Evolutionary conservation across 2,113 vertebrate genomes (phyloP), one percentile per base, ranked within the genome.

Genomic region (Hiodon alosoides): DNA sequence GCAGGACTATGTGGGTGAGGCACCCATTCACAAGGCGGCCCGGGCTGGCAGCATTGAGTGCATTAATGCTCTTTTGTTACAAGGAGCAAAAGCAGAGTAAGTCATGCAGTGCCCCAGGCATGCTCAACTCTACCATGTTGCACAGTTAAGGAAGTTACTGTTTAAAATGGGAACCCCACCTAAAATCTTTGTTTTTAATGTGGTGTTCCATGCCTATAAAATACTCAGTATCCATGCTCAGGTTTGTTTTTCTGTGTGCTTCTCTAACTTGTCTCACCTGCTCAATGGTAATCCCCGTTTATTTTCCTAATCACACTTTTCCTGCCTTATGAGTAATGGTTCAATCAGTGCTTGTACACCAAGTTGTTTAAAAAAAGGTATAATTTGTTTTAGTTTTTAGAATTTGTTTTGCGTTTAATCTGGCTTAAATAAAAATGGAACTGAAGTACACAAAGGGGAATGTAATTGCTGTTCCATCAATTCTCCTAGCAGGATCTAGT

Each of bases 1-100:
- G 50, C 86, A 98, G 96, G 96, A 98, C 88, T 94, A 94, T 87
- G 92, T 95, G 81, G 96, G 96, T 72, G 96, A 98, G 90, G 92
- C 95, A 81, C 93, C 96, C 76, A 88, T 98, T 85, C 96, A 98
- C 88, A 98, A 98, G 90, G 96, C 96, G 17, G 96, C 95, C 83
- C 93, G 95, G 5, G 94, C 95, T 79, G 96, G 96, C 86, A 97
- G 94, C 90, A 86, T 97, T 89, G 95, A 97, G 85, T 98, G 94
- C 86, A 82, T 98, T 87, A 93, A 90, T 85, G 93, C 93, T 68
- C 94, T 98, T 88, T 87, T 95, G 89, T 90, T 94, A 79, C 93
- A 92, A 76, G 95, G 95, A 78, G 95, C 95, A 78, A 93, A 91
- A 85, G 89, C 94, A 76, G 91, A 96, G 96, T 98, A 94, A 95